Conservation (phyloP, 2,113 vertebrate species). For the Notarius lentiginosus region DNA sequence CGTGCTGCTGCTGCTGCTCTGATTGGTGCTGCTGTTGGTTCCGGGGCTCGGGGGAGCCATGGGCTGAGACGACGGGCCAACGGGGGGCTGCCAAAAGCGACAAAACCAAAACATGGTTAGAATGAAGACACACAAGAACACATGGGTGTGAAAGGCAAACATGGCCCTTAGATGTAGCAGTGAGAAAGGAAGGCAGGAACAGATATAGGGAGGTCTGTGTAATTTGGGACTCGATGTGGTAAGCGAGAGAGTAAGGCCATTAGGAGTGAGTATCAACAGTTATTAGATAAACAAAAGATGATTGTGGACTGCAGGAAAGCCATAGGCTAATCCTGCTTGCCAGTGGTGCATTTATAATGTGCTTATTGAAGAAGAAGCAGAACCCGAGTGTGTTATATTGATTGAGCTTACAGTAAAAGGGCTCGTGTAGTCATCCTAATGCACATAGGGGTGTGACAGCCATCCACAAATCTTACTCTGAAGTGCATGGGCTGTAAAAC, state of each 20-base stretch:
- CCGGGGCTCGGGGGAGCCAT: constrained; percentile 98
- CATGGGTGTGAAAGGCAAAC: constrained; percentile 33
- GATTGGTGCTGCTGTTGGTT: constrained; percentile 94
- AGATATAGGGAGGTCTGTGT: not conserved
- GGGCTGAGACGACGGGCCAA: constrained; percentile 82
- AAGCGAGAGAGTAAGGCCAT: not conserved
- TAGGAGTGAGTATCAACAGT: not conserved
- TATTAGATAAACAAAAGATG: constrained; percentile 17
- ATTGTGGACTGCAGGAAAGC: not conserved
- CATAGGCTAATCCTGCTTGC: constrained; percentile 14
- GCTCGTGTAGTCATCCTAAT: constrained; percentile 21
- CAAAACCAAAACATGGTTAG: constrained; percentile 35
- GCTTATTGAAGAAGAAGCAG: constrained; percentile 20
- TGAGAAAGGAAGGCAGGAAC: not conserved
- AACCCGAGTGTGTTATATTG: constrained; percentile 23
- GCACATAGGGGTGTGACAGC: not conserved
- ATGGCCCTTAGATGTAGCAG: not conserved
- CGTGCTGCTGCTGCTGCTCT: constrained; percentile 90
- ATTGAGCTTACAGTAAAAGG: constrained; percentile 23
- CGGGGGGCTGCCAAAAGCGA: constrained; percentile 79
- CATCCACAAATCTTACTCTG: not conserved
- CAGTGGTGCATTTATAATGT: constrained; percentile 13
- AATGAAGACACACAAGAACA: constrained; percentile 16
- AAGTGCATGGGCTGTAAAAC: not conserved
- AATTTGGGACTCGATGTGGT: not conserved